Conservation (phyloP, 1,140 invertebrate genomes). For the Camponotus pennsylvanicus region DNA sequence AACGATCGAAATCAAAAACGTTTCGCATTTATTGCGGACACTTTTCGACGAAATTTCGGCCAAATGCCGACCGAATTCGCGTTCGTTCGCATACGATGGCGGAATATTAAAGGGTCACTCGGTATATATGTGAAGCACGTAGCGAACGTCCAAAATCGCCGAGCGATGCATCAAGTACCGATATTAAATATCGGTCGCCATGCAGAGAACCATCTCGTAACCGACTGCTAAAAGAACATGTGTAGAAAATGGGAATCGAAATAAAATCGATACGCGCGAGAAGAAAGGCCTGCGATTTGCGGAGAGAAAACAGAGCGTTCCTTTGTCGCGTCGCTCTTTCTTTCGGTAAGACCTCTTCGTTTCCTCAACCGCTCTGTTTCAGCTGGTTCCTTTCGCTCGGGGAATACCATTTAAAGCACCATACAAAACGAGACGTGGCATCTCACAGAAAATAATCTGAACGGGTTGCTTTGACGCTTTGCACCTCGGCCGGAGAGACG, state of each 20-base stretch:
- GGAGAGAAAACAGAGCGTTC: neutral
- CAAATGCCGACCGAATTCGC: conserved; percentile 60
- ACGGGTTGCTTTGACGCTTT: conserved; percentile 20
- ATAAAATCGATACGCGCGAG: conserved; percentile 58
- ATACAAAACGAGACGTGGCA: neutral
- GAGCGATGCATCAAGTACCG: conserved; percentile 67
- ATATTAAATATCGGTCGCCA: conserved; percentile 73
- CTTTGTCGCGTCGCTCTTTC: conserved; percentile 34
- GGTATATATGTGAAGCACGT: conserved; percentile 63
- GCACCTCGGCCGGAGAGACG: neutral
- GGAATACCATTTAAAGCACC: conserved; percentile 44
- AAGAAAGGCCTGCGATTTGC: neutral
- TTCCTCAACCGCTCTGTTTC: neutral
- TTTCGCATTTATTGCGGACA: conserved; percentile 34
- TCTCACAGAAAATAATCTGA: neutral
- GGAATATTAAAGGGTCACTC: conserved; percentile 75
- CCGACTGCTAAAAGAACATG: neutral
- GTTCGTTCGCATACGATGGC: conserved; percentile 67
- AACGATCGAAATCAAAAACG: conserved; percentile 8
- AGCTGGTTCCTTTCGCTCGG: neutral
- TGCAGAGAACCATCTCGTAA: conserved; percentile 42
- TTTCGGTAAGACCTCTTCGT: conserved; percentile 4
- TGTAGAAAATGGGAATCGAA: conserved; percentile 40
- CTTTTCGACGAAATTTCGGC: conserved; percentile 50
- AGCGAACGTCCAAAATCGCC: conserved; percentile 55